These are phyloP conservation scores for Sciurus niger DNA, from an alignment of 2,113 vertebrate genomes.

Conservation along the genomic window DNA sequence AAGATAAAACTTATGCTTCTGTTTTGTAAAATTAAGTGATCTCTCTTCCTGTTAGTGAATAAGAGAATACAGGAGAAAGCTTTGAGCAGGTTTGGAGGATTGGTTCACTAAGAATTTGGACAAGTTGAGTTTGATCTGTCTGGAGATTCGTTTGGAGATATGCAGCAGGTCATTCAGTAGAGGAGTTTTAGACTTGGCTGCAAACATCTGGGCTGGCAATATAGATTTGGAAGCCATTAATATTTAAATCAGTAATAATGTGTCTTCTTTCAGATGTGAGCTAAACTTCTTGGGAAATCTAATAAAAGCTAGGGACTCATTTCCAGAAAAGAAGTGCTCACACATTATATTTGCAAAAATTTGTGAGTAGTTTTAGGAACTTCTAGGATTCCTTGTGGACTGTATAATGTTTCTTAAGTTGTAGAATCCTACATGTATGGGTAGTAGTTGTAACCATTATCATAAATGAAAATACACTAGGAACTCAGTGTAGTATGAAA, in stretches of 20 bases:
- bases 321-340: not conserved
- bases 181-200: not conserved
- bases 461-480: not conserved
- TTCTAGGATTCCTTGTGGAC: not conserved
- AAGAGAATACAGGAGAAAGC: not conserved
- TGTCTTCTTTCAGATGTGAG: constrained; percentile 8
- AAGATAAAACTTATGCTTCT: not conserved
- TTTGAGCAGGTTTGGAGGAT: not conserved
- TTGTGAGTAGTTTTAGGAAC: not conserved
- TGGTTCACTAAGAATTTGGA: not conserved
- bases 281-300: not conserved
- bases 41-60: not conserved
- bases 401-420: not conserved
- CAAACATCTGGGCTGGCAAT: not conserved
- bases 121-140: not conserved
- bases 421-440: not conserved
- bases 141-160: not conserved
- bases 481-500: not conserved
- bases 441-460: constrained; percentile 1
- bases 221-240: constrained; percentile 32
- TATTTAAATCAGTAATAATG: not conserved
- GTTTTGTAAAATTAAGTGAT: constrained; percentile 1
- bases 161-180: constrained; percentile 35
- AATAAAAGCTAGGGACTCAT: not conserved
- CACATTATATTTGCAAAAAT: constrained; percentile 33